A percentile compares a stretch with the other conserved stretches of the same genome.
These are phyloP conservation scores for Netta rufina DNA, from an alignment of 2,797 vertebrate genomes.

Conservation along the genomic window DNA sequence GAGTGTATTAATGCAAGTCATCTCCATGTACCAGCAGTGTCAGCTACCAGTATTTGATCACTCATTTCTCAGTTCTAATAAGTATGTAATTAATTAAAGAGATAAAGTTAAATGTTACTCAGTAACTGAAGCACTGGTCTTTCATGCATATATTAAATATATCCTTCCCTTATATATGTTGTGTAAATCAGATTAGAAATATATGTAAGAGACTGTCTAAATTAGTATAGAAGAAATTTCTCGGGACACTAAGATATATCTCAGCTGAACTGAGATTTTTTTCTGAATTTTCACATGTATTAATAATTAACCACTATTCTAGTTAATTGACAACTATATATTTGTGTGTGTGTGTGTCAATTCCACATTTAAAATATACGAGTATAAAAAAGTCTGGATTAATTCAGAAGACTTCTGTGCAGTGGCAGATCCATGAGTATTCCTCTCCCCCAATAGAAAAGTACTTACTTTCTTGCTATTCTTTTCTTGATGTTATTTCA, in stretches of 20 bases:
- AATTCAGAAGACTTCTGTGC: neutral
- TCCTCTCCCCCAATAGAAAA: neutral
- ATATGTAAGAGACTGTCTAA: neutral
- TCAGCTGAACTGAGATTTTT: neutral
- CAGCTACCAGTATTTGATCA: neutral
- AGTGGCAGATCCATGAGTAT: neutral
- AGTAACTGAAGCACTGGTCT: neutral
- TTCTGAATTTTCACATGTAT: neutral
- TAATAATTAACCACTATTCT: neutral
- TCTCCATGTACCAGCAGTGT: neutral
- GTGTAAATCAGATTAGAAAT: neutral
- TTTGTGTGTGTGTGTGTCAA: neutral
- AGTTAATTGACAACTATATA: neutral
- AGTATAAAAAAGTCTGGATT: neutral
- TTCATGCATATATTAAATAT: neutral
- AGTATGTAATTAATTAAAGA: neutral
- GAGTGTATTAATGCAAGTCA: neutral
- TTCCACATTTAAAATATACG: neutral
- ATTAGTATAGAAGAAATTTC: neutral
- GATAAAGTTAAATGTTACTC: neutral
- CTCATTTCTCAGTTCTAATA: neutral
- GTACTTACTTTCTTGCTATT: neutral
- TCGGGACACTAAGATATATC: neutral
- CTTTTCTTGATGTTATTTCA: neutral
- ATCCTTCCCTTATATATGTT: neutral